Evolutionary conservation across 92 coral and sea anemone genomes (phyloP), one percentile per base, ranked within the genome.

Genomic region (Zoanthus gigantus): DNA sequence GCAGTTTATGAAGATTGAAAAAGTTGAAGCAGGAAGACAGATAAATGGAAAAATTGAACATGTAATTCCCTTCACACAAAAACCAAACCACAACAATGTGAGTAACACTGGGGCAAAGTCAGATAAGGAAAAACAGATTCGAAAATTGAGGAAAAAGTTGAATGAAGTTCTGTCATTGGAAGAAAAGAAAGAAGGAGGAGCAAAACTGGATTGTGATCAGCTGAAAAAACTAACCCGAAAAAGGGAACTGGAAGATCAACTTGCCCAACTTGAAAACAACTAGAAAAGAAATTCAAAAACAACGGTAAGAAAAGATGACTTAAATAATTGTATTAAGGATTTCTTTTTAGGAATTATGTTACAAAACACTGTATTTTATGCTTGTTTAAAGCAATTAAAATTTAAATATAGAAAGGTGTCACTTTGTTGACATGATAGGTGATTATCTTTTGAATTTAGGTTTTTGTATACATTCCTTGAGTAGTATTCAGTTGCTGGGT

Each of bases 141-240:
- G 98, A 61, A 95, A 95, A 83, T 52, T 95, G 89, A 95, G 88
- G 85, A 95, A 95, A 92, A 95, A 95, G 79, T 44, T 95, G 93
- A 84, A 75, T 79, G 98, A 93, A 76, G 94, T 95, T 53, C 81
- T 72, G 77, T 83, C 74, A 15, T 80, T 95, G 47, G 98, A 95
- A 76, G 84, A 76, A 50, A 95, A 93, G 63, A 86, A 76, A 82
- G 79, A 63, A 13, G 72, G 87, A 23, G 98, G 98, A 65, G 93
- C 74, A 29, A 91, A 90, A 46, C 74, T 95, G 58, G 98, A 95
- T 88, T 95, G 98, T 47, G 98, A 95, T 87, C 98, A 95, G 81
- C 80, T 95, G 66, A 95, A 95, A 85, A 95, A 95, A 86, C 88
- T 95, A 73, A 86, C 94, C n/a, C 90, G 98, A 50, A 95, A 91